These are phyloP conservation scores for Sitta europaea DNA, from an alignment of 2,113 vertebrate genomes.

Conservation along the genomic window DNA sequence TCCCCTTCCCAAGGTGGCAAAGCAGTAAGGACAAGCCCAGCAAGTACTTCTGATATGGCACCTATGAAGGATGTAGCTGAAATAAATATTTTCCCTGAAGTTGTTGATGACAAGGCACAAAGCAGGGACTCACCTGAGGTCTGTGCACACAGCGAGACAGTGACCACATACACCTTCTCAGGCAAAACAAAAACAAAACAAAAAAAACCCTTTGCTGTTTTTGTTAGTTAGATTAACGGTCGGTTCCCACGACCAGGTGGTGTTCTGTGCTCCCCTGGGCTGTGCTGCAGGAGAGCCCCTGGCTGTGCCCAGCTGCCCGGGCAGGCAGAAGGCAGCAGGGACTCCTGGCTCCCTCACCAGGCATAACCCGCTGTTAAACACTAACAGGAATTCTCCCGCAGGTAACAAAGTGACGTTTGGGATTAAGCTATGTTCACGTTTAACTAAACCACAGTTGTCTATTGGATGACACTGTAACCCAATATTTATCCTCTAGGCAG, in stretches of 20 bases:
- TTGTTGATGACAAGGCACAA: background rate
- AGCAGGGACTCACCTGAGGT: background rate
- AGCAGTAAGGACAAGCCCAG: background rate
- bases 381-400: background rate
- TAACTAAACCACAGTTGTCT: background rate
- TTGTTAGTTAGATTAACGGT: background rate
- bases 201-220: no score
- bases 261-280: background rate
- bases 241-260: background rate
- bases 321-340: background rate
- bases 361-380: background rate
- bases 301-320: background rate
- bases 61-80: background rate
- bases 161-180: background rate
- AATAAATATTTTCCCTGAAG: background rate
- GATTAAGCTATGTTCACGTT: background rate
- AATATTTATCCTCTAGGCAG: background rate
- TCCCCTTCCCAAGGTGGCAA: background rate
- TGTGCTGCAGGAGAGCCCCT: background rate
- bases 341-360: background rate
- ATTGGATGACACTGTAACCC: background rate
- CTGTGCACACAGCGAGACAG: background rate
- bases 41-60: fast-evolving
- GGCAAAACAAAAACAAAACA: background rate
- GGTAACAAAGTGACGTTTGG: background rate